Evolutionary conservation across 2,888 invertebrate species (phyloP).

Genomic region (Podotricha telesiphe): DNA sequence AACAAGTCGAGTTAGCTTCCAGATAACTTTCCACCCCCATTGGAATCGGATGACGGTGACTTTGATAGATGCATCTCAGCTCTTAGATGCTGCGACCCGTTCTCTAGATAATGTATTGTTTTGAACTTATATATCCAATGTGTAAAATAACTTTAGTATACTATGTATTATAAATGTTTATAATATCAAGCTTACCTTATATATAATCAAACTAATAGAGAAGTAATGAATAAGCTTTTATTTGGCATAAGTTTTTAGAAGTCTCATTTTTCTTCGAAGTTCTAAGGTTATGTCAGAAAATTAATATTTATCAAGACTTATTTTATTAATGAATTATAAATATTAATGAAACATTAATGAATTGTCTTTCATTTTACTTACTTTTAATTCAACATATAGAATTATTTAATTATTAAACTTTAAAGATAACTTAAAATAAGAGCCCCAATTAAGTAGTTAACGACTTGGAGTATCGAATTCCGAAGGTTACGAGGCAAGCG

Average conservation of each 20-base stretch:
- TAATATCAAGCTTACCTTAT: neutral
- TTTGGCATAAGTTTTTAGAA: too few species aligned
- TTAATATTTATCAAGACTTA: too few species aligned
- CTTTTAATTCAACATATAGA: too few species aligned
- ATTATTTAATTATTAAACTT: neutral
- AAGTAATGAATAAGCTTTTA: too few species aligned
- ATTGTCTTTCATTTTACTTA: too few species aligned
- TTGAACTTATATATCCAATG: constrained; percentile 17
- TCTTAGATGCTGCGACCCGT: constrained; percentile 54
- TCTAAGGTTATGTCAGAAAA: too few species aligned
- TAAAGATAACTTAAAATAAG: constrained; percentile 23
- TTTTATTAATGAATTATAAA: too few species aligned
- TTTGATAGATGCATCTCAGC: constrained; percentile 67
- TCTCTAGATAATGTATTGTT: constrained; percentile 27
- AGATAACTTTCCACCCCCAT: constrained; percentile 60
- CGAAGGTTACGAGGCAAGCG: constrained; percentile 62
- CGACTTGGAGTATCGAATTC: constrained; percentile 44
- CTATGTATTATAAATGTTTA: neutral
- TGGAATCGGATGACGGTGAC: constrained; percentile 66
- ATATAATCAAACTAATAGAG: too few species aligned
- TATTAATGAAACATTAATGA: too few species aligned
- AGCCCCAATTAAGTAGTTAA: constrained; percentile 40
- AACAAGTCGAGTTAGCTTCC: constrained; percentile 22
- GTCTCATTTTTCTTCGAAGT: too few species aligned
- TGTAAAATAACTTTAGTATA: neutral